A percentile compares a stretch with the other conserved stretches of the same genome.
phyloP scores from a whole-genome alignment of 1,140 invertebrate species.

The Goniozus legneri region DNA sequence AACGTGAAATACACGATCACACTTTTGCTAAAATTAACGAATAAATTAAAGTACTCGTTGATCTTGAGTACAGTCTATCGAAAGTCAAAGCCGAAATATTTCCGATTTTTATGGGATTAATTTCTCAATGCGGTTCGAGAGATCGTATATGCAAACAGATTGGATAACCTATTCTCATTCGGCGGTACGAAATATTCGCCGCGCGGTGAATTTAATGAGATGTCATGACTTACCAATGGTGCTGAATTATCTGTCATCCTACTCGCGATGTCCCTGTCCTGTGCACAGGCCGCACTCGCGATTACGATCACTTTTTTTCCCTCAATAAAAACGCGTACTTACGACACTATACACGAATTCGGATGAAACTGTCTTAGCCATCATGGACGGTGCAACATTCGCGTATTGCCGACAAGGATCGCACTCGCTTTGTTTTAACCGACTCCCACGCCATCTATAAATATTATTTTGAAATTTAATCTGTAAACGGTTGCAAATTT shows the following conservation, averaged over 20 bases:
- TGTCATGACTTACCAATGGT: conserved; percentile 31
- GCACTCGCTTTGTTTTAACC: too few species aligned
- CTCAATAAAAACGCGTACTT: conserved; percentile 21
- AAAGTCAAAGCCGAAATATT: background rate
- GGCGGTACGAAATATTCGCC: background rate
- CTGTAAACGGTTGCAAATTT: too few species aligned
- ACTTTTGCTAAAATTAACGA: background rate
- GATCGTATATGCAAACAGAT: background rate
- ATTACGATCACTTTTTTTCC: too few species aligned
- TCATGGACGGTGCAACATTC: conserved; percentile 19
- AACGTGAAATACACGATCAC: conserved; percentile 9
- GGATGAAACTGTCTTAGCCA: conserved; percentile 24
- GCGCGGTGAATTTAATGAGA: conserved; percentile 3
- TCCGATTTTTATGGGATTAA: background rate
- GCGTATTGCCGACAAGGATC: conserved; percentile 13
- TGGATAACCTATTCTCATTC: background rate
- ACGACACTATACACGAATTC: conserved; percentile 25
- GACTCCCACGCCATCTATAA: too few species aligned
- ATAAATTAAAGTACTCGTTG: too few species aligned
- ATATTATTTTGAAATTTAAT: too few species aligned
- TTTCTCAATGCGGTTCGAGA: too few species aligned
- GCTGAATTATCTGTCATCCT: conserved; percentile 24
- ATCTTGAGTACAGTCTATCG: background rate
- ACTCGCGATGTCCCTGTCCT: conserved; percentile 5
- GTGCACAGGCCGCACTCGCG: conserved; percentile 5